These are phyloP conservation scores for Hesperophylax magnus DNA, from an alignment of 1,140 invertebrate genomes.

Conservation along the genomic window DNA sequence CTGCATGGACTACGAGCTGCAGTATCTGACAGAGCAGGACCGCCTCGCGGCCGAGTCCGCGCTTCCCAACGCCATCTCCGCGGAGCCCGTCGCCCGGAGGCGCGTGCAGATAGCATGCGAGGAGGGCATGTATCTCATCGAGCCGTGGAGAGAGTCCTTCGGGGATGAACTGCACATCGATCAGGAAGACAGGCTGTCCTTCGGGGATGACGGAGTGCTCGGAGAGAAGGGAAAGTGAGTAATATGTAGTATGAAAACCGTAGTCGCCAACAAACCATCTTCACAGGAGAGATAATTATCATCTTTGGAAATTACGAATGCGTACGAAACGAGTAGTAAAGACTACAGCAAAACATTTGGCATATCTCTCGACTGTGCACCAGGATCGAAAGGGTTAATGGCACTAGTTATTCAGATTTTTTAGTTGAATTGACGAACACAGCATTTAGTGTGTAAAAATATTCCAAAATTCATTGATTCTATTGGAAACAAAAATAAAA, in stretches of 20 bases:
- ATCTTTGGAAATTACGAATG: too few relatives aligned
- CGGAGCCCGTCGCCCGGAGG: neutral
- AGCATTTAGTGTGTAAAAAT: too few relatives aligned
- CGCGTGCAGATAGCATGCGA: neutral
- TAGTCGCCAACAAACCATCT: neutral
- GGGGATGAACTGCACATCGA: neutral
- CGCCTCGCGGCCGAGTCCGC: neutral
- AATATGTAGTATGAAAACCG: neutral
- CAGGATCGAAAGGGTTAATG: too few relatives aligned
- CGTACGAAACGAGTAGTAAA: too few relatives aligned
- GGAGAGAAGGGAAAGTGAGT: conserved; percentile 29
- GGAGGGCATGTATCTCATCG: conserved; percentile 49
- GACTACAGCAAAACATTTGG: too few relatives aligned
- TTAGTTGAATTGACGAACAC: too few relatives aligned
- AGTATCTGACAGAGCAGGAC: too few relatives aligned
- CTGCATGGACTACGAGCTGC: conserved; percentile 16
- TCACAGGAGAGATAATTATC: too few relatives aligned
- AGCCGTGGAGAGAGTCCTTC: neutral
- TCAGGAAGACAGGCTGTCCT: neutral
- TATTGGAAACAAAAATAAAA: too few relatives aligned
- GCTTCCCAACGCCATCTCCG: neutral
- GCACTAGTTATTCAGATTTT: too few relatives aligned
- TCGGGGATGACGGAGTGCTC: conserved; percentile 43
- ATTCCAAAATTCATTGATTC: too few relatives aligned
- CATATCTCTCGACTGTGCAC: too few relatives aligned